Conservation (phyloP, 2,888 invertebrate genomes). For the Lasioglossum calceatum region DNA sequence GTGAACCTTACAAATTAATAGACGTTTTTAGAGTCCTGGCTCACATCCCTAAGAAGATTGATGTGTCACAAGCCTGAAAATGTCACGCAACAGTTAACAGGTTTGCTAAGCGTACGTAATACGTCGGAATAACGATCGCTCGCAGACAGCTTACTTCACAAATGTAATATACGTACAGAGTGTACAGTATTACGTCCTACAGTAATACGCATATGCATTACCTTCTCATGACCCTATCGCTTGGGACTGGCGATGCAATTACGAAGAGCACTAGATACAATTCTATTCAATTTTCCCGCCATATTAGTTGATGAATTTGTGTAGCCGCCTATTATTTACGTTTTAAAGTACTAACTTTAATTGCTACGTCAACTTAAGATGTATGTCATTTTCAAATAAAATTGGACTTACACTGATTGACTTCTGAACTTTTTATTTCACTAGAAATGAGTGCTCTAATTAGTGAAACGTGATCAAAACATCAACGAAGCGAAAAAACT, state of each 20-base stretch:
- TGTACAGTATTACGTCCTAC: background rate
- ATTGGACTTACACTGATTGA: too few species aligned
- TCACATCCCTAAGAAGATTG: background rate
- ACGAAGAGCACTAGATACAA: background rate
- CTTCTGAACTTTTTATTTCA: too few species aligned
- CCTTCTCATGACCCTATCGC: background rate
- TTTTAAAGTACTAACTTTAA: too few species aligned
- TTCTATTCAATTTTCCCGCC: too few species aligned
- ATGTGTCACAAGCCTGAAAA: background rate
- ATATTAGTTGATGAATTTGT: too few species aligned
- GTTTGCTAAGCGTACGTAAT: background rate
- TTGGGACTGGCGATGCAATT: background rate
- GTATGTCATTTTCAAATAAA: too few species aligned
- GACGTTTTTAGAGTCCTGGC: background rate
- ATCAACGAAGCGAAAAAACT: too few species aligned
- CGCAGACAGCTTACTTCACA: background rate
- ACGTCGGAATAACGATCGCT: background rate
- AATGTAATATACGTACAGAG: background rate
- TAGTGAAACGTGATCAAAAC: too few species aligned
- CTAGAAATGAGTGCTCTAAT: too few species aligned
- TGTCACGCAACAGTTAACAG: slow-evolving; percentile 1
- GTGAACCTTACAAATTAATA: background rate
- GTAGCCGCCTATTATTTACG: too few species aligned
- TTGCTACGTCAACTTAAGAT: too few species aligned
- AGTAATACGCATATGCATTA: background rate